These are phyloP conservation scores for Drepanosiphum platanoidis DNA, from an alignment of 2,888 invertebrate genomes.

Conservation along the genomic window DNA sequence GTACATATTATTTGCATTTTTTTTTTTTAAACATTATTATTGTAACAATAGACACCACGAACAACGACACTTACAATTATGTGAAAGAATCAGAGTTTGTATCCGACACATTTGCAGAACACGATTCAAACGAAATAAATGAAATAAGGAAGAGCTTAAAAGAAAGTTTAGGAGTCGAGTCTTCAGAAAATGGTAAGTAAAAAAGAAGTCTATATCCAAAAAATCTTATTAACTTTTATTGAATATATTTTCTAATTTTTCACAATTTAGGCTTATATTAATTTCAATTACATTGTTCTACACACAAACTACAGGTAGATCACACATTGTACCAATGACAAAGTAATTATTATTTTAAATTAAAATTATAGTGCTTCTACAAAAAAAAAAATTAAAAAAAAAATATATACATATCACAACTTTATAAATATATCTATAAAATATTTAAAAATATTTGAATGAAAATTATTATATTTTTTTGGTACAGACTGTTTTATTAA, in stretches of 20 bases:
- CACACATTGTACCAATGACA: neutral
- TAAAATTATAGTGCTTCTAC: neutral
- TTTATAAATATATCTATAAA: too few relatives aligned
- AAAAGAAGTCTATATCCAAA: constrained; percentile 20
- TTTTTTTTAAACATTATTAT: constrained; percentile 48
- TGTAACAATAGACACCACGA: constrained; percentile 51
- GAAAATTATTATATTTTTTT: neutral
- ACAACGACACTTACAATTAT: constrained; percentile 52
- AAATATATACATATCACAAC: too few relatives aligned
- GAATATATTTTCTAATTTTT: too few relatives aligned
- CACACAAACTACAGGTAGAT: neutral
- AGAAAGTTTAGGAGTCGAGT: constrained; percentile 57
- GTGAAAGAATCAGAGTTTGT: constrained; percentile 59
- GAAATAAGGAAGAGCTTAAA: constrained; percentile 57
- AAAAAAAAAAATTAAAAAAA: too few relatives aligned
- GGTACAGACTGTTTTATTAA: neutral
- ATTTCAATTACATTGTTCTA: constrained; percentile 18
- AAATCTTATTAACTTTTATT: neutral
- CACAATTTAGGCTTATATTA: neutral
- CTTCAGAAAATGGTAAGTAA: constrained; percentile 60
- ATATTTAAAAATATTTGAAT: neutral
- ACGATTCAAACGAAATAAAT: constrained; percentile 56
- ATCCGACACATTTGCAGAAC: constrained; percentile 60
- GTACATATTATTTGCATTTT: constrained; percentile 44
- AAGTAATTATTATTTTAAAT: neutral